Base-by-base conservation (phyloP, 1,140 invertebrate species). In the Euura lappo region DNA sequence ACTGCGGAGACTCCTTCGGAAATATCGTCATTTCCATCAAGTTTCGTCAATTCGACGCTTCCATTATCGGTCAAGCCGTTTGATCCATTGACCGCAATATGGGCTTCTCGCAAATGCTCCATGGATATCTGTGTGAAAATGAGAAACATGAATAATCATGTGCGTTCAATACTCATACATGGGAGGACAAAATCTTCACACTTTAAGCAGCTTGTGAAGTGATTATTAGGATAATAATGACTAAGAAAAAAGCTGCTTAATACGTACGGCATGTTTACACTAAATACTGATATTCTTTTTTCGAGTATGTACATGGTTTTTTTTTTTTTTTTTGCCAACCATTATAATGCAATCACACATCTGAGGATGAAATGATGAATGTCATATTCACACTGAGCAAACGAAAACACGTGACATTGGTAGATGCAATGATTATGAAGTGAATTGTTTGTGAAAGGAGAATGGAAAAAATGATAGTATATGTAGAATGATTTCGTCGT, bases 61-160 rank as follows among this genome's bases (percentile, higher is more conserved):
- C 83, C 65, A 75, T 74, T 60, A 6, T 60, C 51, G 13, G 51
- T 60, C 10, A 60, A 11, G 13, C 89, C 74, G 90, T 90, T 89
- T 90, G 76, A 6, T 45, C n/a, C 28, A 71, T 42, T 44, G 45
- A 44, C 13, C 44, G 77, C 66, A 13, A 79, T 76, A 70, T 91
- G 87, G 47, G 88, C 90, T 69, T 89, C 84, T 64, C 92, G 89
- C 47, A 94, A 77, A 77, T 94, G 91, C 64, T 92, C 90, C 89
- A 94, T 90, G 2, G 91, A 91, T 71, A 94, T 92, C 92, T 94
- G 84, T 46, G 80, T 83, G 76, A 68, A 77, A 70, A 76, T 64
- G 71, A 74, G 74, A 77, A 72, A 75, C 10, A 11, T 60, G 51
- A 60, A 60, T 60, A 60, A 60, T 60, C 8, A 5, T 60, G 51